These are phyloP conservation scores for Chromis chromis DNA, from an alignment of 2,797 vertebrate genomes.

Conservation along the genomic window DNA sequence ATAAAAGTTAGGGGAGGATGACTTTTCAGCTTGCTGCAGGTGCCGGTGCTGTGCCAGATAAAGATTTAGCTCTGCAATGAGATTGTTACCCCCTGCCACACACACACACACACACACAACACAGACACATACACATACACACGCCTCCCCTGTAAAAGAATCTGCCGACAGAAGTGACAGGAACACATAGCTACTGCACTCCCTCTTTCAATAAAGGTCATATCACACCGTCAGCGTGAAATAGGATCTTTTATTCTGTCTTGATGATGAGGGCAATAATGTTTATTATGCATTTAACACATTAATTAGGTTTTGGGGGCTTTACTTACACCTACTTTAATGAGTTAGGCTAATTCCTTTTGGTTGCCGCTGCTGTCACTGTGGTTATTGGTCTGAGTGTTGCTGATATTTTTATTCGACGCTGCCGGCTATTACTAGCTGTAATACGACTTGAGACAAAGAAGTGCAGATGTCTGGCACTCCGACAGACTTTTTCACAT, in stretches of 20 bases:
- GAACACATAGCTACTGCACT: constrained; percentile 27
- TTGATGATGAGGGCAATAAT: constrained; percentile 45
- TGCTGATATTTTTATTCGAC: constrained; percentile 53
- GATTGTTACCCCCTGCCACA: constrained; percentile 28
- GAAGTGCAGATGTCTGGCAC: constrained; percentile 32
- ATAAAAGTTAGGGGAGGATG: constrained; percentile 61
- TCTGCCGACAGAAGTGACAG: constrained; percentile 47
- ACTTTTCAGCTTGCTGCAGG: constrained; percentile 58
- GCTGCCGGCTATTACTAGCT: constrained; percentile 48
- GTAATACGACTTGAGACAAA: constrained; percentile 40
- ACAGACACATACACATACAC: not conserved
- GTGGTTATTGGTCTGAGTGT: constrained; percentile 39
- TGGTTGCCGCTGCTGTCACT: constrained; percentile 31
- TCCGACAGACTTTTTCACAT: constrained; percentile 2
- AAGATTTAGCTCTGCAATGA: constrained; percentile 59
- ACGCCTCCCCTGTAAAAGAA: constrained; percentile 18
- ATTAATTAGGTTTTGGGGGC: constrained; percentile 54
- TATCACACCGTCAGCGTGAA: constrained; percentile 49
- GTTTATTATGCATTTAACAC: constrained; percentile 58
- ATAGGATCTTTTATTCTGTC: constrained; percentile 37
- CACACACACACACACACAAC: constrained; percentile 1
- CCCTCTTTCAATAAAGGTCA: constrained; percentile 61
- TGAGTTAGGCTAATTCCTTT: constrained; percentile 48
- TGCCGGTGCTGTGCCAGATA: constrained; percentile 59
- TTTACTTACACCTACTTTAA: constrained; percentile 66